These are phyloP conservation scores for Cyprinodon tularosa DNA, from an alignment of 2,113 vertebrate genomes.

Conservation along the genomic window DNA sequence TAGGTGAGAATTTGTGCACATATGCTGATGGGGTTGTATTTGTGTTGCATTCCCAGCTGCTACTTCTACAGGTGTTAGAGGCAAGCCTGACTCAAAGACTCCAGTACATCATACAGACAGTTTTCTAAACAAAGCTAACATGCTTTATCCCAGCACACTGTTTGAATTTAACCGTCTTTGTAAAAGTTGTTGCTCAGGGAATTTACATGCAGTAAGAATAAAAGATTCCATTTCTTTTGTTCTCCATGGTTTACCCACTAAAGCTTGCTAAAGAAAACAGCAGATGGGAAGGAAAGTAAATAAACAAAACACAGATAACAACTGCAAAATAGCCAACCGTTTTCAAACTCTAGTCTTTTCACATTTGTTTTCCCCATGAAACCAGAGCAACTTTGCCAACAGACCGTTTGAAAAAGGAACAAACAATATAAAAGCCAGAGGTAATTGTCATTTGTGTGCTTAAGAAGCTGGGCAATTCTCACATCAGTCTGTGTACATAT, in stretches of 20 bases:
- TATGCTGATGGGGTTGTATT: constrained; percentile 20
- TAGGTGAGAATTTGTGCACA: constrained; percentile 43
- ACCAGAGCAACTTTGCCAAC: constrained; percentile 38
- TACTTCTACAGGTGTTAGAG: constrained; percentile 47
- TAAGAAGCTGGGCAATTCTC: constrained; percentile 22
- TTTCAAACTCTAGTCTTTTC: constrained; percentile 13
- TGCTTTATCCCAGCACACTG: constrained; percentile 14
- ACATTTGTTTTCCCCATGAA: constrained; percentile 33
- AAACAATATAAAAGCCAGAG: constrained; percentile 17
- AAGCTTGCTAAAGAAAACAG: constrained; percentile 49
- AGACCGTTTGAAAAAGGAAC: constrained; percentile 14
- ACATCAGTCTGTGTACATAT: constrained; percentile 5
- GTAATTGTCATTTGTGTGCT: constrained; percentile 28
- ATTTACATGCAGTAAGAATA: constrained; percentile 16
- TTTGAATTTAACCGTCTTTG: constrained; percentile 11
- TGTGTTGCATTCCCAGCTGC: constrained; percentile 67
- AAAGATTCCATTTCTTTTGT: constrained; percentile 28
- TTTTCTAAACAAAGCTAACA: constrained; percentile 21
- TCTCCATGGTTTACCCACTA: constrained; percentile 73
- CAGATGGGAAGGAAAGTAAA: constrained; percentile 59
- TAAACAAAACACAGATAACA: constrained; percentile 13
- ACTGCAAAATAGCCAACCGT: constrained; percentile 22
- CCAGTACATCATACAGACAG: constrained; percentile 36
- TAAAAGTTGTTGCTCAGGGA: constrained; percentile 3
- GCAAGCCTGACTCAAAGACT: constrained; percentile 31